Percentiles rank a stretch among this genome's conserved stretches.
Evolutionary conservation across 2,797 vertebrate species (phyloP).

Genomic region (Oryzias sinensis): DNA sequence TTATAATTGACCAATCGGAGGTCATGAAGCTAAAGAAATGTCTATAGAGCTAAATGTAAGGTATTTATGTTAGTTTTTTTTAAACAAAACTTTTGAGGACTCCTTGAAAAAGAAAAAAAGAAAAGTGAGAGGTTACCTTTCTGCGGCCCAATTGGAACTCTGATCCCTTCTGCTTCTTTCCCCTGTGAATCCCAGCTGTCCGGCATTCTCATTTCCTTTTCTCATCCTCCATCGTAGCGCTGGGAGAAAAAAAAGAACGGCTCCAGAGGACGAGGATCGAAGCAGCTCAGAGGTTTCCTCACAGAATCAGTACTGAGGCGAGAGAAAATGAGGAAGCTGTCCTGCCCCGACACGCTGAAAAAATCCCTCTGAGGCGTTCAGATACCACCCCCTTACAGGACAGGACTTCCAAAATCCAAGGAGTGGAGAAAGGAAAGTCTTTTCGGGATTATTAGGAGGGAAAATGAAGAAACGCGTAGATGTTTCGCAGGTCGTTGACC

Average conservation of each 20-base stretch:
- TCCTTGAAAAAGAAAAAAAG: not conserved
- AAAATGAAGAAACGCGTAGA: slow-evolving; percentile 1
- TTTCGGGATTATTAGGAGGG: not conserved
- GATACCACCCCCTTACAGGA: slow-evolving; percentile 37
- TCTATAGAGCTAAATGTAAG: not conserved
- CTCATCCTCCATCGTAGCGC: slow-evolving; percentile 12
- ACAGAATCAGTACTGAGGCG: slow-evolving; percentile 11
- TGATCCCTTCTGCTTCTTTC: slow-evolving; percentile 15
- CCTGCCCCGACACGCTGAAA: slow-evolving; percentile 57
- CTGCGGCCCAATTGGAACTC: slow-evolving; percentile 2
- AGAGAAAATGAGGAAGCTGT: slow-evolving; percentile 20
- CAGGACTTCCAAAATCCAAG: slow-evolving; percentile 2
- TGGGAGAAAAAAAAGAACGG: not conserved
- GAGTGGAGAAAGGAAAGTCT: not conserved
- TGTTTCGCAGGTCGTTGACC: too few relatives aligned
- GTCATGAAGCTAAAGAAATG: not conserved
- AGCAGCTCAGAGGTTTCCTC: not conserved
- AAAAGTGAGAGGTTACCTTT: slow-evolving; percentile 40
- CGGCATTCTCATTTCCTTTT: slow-evolving; percentile 38
- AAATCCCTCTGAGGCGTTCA: slow-evolving; percentile 22
- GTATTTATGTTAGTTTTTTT: not conserved
- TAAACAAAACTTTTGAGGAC: not conserved
- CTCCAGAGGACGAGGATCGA: slow-evolving; percentile 4
- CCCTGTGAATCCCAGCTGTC: slow-evolving; percentile 13
- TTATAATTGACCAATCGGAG: slow-evolving; percentile 14